Evolutionary conservation across 2,113 vertebrate species (phyloP), one percentile per base, ranked within the genome.

Genomic region (Arothron firmamentum): DNA sequence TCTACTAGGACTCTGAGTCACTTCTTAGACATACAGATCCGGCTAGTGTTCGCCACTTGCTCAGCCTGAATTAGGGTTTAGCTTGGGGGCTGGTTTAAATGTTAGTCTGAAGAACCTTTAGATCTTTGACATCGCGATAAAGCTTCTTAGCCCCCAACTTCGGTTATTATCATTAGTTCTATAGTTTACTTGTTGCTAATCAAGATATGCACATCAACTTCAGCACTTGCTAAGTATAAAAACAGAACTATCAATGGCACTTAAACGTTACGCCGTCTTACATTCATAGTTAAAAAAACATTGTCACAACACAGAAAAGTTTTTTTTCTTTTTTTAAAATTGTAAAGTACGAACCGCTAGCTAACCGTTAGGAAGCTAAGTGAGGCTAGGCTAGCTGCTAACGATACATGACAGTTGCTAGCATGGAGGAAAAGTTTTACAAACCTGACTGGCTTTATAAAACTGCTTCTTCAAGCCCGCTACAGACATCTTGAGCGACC

Each of bases 401-500:
- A 52, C 69, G 66, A 45, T 63, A 47, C 66, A 62, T 75, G 75
- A 75, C 77, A 78, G 73, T 72, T 61, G 72, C 45, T 77, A 73
- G 48, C 50, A 17, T 56, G 15, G 34, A 70, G 43, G 65, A 85
- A 88, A 90, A 83, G 81, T 89, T 84, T 63, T 11, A 47, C 91
- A 90, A 87, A 96, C 96, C 96, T 98, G 96, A 62, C 93, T 98
- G 45, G 96, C 96, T 90, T 98, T 98, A 82, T 98, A 97, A 90
- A 98, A 98, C 90, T 98, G 96, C 58, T 98, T 98, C 92, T 96
- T 98, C 54, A 98, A 87, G 63, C 96, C 96, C 62, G 96, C 95
- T 62, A 97, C 95, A 80, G 96, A 98, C 96, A 98, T 98, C 81
- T 85, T 90, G 91, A 74, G 59, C 41, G 60, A 25, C 52, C 48